phyloP scores from a whole-genome alignment of 2,888 invertebrate genomes.

The Mesorhabditis sp. region DNA sequence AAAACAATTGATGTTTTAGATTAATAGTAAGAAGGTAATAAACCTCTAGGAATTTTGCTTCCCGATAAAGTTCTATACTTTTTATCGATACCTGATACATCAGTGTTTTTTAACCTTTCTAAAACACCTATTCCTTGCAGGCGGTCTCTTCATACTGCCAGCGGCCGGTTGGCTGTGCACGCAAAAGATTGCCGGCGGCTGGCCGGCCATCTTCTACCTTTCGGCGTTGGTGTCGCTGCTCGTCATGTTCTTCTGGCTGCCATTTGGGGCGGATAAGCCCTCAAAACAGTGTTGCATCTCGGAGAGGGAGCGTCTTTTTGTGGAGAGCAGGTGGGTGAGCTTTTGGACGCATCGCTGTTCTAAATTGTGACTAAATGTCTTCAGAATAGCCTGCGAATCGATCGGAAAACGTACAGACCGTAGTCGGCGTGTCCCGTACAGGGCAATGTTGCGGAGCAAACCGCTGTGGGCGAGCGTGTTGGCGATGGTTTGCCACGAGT shows the following conservation, averaged over 20 bases:
- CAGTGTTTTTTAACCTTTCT: background rate
- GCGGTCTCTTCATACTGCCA: constrained; percentile 53
- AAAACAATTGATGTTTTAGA: too few relatives aligned
- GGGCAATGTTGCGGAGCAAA: constrained; percentile 40
- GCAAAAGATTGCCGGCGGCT: constrained; percentile 47
- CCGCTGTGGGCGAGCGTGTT: constrained; percentile 52
- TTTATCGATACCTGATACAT: background rate
- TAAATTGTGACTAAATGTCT: too few relatives aligned
- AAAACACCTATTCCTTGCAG: constrained; percentile 17
- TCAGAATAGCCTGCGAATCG: constrained; percentile 53
- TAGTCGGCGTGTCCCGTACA: constrained; percentile 45
- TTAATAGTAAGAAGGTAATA: too few relatives aligned
- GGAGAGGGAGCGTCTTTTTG: constrained; percentile 44
- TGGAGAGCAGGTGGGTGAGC: constrained; percentile 43
- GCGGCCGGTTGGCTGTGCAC: constrained; percentile 55
- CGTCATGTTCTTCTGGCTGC: constrained; percentile 51
- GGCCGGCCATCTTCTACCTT: constrained; percentile 55
- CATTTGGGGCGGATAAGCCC: constrained; percentile 55
- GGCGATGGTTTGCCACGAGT: constrained; percentile 45
- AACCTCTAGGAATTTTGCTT: too few relatives aligned
- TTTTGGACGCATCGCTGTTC: too few relatives aligned
- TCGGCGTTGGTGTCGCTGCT: constrained; percentile 44
- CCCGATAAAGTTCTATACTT: background rate
- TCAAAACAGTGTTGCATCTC: constrained; percentile 54
- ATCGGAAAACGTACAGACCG: constrained; percentile 51